Percentiles rank a stretch among this genome's conserved stretches.
phyloP scores from a whole-genome alignment of 1,140 invertebrate genomes.

The Neuroterus valhalla region DNA sequence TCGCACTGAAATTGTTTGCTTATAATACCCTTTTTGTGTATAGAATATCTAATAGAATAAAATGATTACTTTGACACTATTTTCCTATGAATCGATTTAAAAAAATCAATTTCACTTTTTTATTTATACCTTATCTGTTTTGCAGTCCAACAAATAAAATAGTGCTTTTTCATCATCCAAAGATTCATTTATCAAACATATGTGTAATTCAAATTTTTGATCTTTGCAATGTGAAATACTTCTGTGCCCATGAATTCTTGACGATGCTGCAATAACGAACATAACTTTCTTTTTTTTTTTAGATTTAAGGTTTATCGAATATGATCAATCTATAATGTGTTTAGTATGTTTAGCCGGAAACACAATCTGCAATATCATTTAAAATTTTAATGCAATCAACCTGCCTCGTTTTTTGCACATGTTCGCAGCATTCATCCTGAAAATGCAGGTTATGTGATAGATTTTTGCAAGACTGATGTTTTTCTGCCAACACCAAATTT shows the following conservation, averaged over 20 bases:
- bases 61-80: too few relatives aligned
- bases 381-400: conserved; percentile 79
- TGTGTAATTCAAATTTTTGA: too few relatives aligned
- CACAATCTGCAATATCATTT: conserved; percentile 77
- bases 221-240: too few relatives aligned
- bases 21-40: too few relatives aligned
- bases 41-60: too few relatives aligned
- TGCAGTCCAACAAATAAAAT: too few relatives aligned
- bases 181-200: too few relatives aligned
- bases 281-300: not conserved
- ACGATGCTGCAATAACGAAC: not conserved
- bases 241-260: not conserved
- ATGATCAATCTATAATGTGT: not conserved
- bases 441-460: conserved; percentile 52
- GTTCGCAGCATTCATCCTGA: conserved; percentile 61
- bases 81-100: too few relatives aligned
- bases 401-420: conserved; percentile 71
- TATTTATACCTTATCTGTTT: too few relatives aligned
- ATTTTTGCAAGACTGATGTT: conserved; percentile 48
- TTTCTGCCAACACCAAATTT: conserved; percentile 49
- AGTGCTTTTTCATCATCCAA: too few relatives aligned
- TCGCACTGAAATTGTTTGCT: too few relatives aligned
- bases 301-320: not conserved
- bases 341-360: conserved; percentile 74
- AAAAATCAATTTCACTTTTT: too few relatives aligned